Base-by-base conservation (phyloP, 1,140 invertebrate genomes). In the Heliconius nattereri region DNA sequence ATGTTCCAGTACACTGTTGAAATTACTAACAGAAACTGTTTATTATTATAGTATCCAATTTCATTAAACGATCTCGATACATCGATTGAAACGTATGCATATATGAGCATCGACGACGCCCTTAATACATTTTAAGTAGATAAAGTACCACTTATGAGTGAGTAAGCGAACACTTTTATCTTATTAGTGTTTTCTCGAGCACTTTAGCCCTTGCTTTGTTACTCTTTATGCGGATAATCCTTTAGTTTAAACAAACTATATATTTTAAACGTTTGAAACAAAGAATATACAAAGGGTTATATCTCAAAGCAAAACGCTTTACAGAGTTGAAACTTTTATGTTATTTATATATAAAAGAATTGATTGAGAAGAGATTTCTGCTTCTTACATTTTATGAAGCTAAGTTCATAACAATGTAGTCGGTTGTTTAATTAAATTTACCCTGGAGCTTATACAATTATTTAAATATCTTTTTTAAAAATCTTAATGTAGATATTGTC, bases 111-210 rank as follows among this genome's bases (percentile, higher is more conserved):
- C 76, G 49, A 78, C 20, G 76, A 49, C 76, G 32, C 74, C 52
- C 26, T 72, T 72, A 66, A 72, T 52, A 49, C 76, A 32, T 13
- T 78, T 71, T 45, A 72, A 54, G 70, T 71, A 70, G 66, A 78
- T 73, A 78, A 79, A 79, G 78, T 66, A 20, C 72, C 74, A 76
- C 73, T 80, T 80, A 80, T 72, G 71, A 54, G n/a, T 76, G 74
- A 76, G 70, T 32, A 13, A 49, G 45, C 66, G 72, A 80, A 76
- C 72, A 76, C 70, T 71, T 80, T 80, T 73, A 80, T 80, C 78
- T 80, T 76, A 76, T 80, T 80, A 80, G 78, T 71, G 57, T 73
- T 76, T 73, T 75, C 71, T 73, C 26, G 70, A 76, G 54, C 75
- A 37, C 70, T 71, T 66, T 66, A 29, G 23, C 60, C 60, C 60